Base-by-base conservation (phyloP, 1,140 invertebrate species). In the Zaprionus taronus region DNA sequence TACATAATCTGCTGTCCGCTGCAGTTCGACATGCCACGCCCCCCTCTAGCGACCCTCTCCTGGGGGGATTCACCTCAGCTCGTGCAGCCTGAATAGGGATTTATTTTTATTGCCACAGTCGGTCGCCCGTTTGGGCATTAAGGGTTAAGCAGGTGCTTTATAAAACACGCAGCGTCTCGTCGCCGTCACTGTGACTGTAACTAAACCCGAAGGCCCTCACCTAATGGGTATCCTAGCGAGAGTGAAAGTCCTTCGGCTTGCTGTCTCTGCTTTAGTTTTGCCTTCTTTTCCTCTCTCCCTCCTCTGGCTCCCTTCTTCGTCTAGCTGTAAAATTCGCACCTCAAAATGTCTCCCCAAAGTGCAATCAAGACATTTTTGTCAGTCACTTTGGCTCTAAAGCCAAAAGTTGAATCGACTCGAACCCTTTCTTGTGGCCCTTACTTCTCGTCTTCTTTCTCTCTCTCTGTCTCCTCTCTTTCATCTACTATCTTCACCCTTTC, bases 71-170 rank as follows among this genome's bases (percentile, higher is more conserved):
- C 38, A 41, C 38, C 22, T 53, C 68, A 63, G 72, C 15, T 6
- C 38, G 66, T 67, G 76, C 81, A 78, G 70, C 79, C 80, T 90
- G 86, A 89, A 89, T 89, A 69, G 86, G 85, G 85, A 91, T 85
- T 90, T 90, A 77, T 71, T 90, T 90, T 91, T 90, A 90, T 90
- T 90, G 81, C 83, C 77, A 75, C 73, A 74, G 73, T 58, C 47
- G 47, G 20, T 51, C 24, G 51, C 14, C 47, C 70, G 47, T 68
- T 47, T 68, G 70, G 77, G 75, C 76, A 77, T 90, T 90, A 82
- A 85, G 85, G 85, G 85, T 91, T 90, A 90, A 90, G 77, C 85
- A 90, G 85, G 86, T 90, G 86, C 85, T 90, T 90, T 90, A 90
- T 91, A 90, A 90, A 80, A 83, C 79, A 84, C 58, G 72, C 79